Percentiles rank a stretch among this genome's conserved stretches.
Conservation (phyloP, 2,888 invertebrate genomes). For the Selenia dentaria region DNA sequence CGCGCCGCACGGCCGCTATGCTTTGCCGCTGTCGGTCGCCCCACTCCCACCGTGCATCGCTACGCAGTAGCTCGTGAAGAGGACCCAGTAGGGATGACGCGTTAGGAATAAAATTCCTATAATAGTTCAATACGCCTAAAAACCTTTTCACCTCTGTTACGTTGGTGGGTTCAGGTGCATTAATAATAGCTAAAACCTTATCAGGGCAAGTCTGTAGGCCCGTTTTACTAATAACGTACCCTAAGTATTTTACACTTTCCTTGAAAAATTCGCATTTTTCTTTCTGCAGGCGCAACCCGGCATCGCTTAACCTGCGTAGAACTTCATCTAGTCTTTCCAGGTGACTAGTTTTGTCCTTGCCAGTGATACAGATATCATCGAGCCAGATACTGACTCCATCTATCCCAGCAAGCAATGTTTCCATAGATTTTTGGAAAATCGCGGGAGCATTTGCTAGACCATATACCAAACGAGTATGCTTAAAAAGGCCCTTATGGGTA, state of each 20-base stretch:
- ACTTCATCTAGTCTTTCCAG: neutral
- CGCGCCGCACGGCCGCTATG: conserved; percentile 11
- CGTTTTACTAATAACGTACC: conserved; percentile 20
- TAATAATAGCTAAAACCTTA: neutral
- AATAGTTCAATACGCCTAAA: neutral
- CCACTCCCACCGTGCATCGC: conserved; percentile 18
- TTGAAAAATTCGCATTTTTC: conserved; percentile 9
- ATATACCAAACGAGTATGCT: too few relatives aligned
- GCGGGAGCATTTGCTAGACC: too few relatives aligned
- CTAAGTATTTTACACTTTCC: conserved; percentile 10
- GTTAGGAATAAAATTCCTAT: too few relatives aligned
- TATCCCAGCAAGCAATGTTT: too few relatives aligned
- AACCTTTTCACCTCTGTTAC: neutral
- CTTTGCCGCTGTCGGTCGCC: conserved; percentile 13
- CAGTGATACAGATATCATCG: too few relatives aligned
- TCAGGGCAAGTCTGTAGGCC: conserved; percentile 1
- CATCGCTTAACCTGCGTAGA: neutral
- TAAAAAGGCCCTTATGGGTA: too few relatives aligned
- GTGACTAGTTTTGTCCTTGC: too few relatives aligned
- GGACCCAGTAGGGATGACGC: too few relatives aligned
- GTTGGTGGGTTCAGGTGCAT: neutral
- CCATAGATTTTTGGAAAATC: too few relatives aligned
- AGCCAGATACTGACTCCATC: too few relatives aligned
- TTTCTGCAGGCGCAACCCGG: conserved; percentile 9
- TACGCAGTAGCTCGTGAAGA: conserved; percentile 1